Evolutionary conservation across 2,888 invertebrate species (phyloP).

Genomic region (Ecliptopera silaceata): DNA sequence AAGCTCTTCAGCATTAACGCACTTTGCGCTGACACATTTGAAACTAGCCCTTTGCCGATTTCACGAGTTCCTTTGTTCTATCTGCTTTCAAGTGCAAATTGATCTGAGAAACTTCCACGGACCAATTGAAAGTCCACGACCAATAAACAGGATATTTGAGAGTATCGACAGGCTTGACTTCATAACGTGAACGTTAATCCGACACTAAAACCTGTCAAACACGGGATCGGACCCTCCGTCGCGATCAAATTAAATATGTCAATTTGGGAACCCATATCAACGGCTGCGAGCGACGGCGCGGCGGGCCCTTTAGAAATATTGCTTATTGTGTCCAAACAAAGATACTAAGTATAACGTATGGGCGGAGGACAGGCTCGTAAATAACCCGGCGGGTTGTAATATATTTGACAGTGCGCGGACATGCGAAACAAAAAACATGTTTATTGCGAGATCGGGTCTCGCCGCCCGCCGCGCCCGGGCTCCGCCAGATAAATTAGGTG

Average conservation of each 20-base stretch:
- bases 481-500: slow-evolving; percentile 64
- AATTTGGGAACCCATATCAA: slow-evolving; percentile 83
- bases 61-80: slow-evolving; percentile 74
- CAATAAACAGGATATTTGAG: slow-evolving; percentile 55
- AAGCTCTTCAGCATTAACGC: slow-evolving; percentile 63
- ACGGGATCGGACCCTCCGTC: slow-evolving; percentile 74
- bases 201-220: slow-evolving; percentile 82
- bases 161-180: slow-evolving; percentile 72
- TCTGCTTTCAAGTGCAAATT: slow-evolving; percentile 71
- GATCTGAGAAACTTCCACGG: slow-evolving; percentile 57
- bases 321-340: slow-evolving; percentile 84
- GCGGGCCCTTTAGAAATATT: slow-evolving; percentile 81
- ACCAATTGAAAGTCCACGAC: slow-evolving; percentile 65
- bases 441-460: slow-evolving; percentile 74
- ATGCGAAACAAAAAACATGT: slow-evolving; percentile 83
- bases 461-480: slow-evolving; percentile 53
- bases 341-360: slow-evolving; percentile 84
- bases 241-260: slow-evolving; percentile 84
- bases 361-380: slow-evolving; percentile 81
- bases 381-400: slow-evolving; percentile 82
- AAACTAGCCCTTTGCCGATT: slow-evolving; percentile 68
- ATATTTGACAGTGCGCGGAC: slow-evolving; percentile 83
- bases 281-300: slow-evolving; percentile 79
- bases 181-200: slow-evolving; percentile 77
- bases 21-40: slow-evolving; percentile 75